Evolutionary conservation across 2,113 vertebrate genomes (phyloP), one percentile per base, ranked within the genome.

Genomic region (Conger conger): DNA sequence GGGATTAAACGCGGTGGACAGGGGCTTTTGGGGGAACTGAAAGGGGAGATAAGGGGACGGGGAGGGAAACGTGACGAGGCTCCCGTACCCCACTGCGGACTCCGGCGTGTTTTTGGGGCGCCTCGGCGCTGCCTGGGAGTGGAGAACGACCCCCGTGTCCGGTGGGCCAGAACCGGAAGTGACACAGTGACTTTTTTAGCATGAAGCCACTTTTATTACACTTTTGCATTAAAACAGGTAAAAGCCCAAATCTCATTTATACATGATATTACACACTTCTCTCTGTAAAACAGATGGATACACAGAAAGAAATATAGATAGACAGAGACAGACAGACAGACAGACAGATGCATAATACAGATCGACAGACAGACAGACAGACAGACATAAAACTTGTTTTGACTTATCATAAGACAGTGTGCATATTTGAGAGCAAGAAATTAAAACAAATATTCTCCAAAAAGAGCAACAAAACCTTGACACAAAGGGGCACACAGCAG

Each of bases 1-100:
- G 92, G 92, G 91, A 94, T 93, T 92, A 94, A 93, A 94, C 4
- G 23, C 27, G 60, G 60, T 9, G 27, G 9, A 27, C 60, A n/a
- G 27, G 60, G 7, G 60, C 11, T 0, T 6, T 0, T 27, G 23
- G 2, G 60, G 68, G 13, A 33, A 33, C 6, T 73, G 1, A 73
- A 73, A n/a, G 33, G 68, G 68, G 68, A 73, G 68, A 6, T 4
- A n/a, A 73, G 0, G n/a, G n/a, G 68, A 15, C 27, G 3, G 6
- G 27, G 1, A 27, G 68, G 68, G 68, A 33, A 33, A 33, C 11
- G 68, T 2, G 27, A 11, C 3, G 57, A 20, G 23, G 57, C 57
- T 63, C 57, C 20, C 57, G 57, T 18, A 63, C 57, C 57, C 20
- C 57, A 16, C 18, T 6, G 20, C 3, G 57, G 6, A 33, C 60